Evolutionary conservation across 1,140 invertebrate genomes (phyloP), one percentile per base, ranked within the genome.

Genomic region (Drosophila kohkoa): DNA sequence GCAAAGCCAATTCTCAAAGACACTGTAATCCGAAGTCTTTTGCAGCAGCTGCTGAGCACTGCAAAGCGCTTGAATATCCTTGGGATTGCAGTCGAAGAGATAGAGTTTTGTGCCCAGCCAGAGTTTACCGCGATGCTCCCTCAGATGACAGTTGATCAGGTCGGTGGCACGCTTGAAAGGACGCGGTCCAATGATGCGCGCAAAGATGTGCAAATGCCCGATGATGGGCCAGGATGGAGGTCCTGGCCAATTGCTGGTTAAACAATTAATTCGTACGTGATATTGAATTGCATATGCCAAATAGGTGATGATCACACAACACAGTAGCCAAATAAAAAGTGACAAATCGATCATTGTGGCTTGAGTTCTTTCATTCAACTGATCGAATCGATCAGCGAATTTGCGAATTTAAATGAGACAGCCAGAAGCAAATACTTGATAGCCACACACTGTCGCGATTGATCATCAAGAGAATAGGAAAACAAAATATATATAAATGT

Each of bases 1-100:
- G 7, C 93, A 93, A 3, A 96, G 92, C 95, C 95, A 96, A 5
- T 95, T 94, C 60, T 94, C 90, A 0, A 97, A 91, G 59, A 95
- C 94, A 1, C 92, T 65, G 45, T 93, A 93, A 20, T 90, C 88
- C 0, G 28, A 38, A n/a, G 91, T 78, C 72, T 92, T 92, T 78
- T 86, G 96, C 96, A 69, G 94, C 92, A 15, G 55, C 15, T 85
- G 86, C 35, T 81, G 72, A 7, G 81, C 81, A 57, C 65, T 85
- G 58, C 81, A 65, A 13, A 89, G n/a, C 0, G 85, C 81, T 25
- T 90, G 81, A 8, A 89, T 89, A 38, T 89, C 85, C 75, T 81
- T 85, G 11, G 85, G 85, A 65, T 89, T 89, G 15, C 85, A 85
- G 20, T 89, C 78, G n/a, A 89, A 5, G 0, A 90, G 20, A 7